A percentile compares a stretch with the other conserved stretches of the same genome.
phyloP scores from a whole-genome alignment of 2,113 vertebrate genomes.

The Poecilia latipinna region DNA sequence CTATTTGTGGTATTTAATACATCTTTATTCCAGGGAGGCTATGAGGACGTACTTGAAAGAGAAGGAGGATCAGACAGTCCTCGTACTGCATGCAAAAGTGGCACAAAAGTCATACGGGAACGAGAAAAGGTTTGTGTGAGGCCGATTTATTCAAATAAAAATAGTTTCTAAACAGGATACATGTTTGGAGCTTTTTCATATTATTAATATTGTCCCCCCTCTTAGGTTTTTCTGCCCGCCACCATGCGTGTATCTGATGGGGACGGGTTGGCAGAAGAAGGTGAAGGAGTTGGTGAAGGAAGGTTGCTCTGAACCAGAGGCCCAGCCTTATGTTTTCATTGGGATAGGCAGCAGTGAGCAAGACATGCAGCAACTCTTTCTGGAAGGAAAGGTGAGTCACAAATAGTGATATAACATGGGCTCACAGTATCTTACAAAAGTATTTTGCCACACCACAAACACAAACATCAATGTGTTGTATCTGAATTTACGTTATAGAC shows the following conservation, averaged over 20 bases:
- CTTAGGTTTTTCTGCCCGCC: constrained; percentile 95
- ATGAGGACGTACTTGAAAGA: constrained; percentile 98
- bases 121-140: constrained; percentile 88
- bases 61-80: constrained; percentile 95
- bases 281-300: constrained; percentile 94
- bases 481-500: background rate
- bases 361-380: constrained; percentile 97
- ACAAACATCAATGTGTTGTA: background rate
- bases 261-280: constrained; percentile 98
- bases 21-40: constrained; percentile 84
- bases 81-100: constrained; percentile 97
- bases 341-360: constrained; percentile 98
- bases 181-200: background rate
- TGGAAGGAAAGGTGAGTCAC: constrained; percentile 92
- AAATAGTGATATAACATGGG: background rate
- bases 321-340: constrained; percentile 96
- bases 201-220: background rate
- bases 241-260: constrained; percentile 96
- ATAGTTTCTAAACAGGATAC: background rate
- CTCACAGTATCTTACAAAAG: too few relatives aligned
- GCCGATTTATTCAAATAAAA: background rate
- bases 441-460: too few relatives aligned
- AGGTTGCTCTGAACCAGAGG: constrained; percentile 94
- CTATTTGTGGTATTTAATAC: background rate
- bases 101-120: constrained; percentile 98